A percentile compares a stretch with the other conserved stretches of the same genome.
These are phyloP conservation scores for Cotesia typhae DNA, from an alignment of 1,140 invertebrate genomes.

Conservation along the genomic window DNA sequence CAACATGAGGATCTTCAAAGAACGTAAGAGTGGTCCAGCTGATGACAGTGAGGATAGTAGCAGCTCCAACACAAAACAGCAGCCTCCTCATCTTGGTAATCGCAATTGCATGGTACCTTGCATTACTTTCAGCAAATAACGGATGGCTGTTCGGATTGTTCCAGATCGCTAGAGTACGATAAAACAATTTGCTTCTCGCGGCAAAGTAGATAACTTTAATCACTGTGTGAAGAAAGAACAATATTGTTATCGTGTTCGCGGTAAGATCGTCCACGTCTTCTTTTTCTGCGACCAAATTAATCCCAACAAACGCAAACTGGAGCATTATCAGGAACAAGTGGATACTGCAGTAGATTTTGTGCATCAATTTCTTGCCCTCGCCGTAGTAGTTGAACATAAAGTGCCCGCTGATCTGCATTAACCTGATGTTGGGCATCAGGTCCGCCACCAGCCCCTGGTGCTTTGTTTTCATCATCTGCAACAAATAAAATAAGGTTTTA, in stretches of 20 bases:
- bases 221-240: slow-evolving; percentile 81
- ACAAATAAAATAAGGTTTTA: neutral
- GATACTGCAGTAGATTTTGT: slow-evolving; percentile 59
- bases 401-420: slow-evolving; percentile 79
- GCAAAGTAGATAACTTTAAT: slow-evolving; percentile 80
- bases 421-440: slow-evolving; percentile 80
- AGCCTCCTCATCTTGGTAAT: slow-evolving; percentile 80
- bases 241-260: slow-evolving; percentile 81
- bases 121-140: slow-evolving; percentile 83
- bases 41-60: slow-evolving; percentile 70
- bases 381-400: slow-evolving; percentile 82
- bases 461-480: slow-evolving; percentile 70
- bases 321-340: slow-evolving; percentile 72
- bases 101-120: slow-evolving; percentile 76
- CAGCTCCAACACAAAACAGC: slow-evolving; percentile 72
- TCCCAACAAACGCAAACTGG: slow-evolving; percentile 72
- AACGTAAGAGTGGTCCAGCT: slow-evolving; percentile 81
- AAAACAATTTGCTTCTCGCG: slow-evolving; percentile 77
- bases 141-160: slow-evolving; percentile 84
- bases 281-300: slow-evolving; percentile 75
- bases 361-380: slow-evolving; percentile 59
- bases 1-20: slow-evolving; percentile 76
- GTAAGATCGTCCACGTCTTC: slow-evolving; percentile 83
- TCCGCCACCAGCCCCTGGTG: slow-evolving; percentile 78
- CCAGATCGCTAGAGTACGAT: slow-evolving; percentile 79